Evolutionary conservation across 2,888 invertebrate genomes (phyloP).

Genomic region (Cetonia aurata): DNA sequence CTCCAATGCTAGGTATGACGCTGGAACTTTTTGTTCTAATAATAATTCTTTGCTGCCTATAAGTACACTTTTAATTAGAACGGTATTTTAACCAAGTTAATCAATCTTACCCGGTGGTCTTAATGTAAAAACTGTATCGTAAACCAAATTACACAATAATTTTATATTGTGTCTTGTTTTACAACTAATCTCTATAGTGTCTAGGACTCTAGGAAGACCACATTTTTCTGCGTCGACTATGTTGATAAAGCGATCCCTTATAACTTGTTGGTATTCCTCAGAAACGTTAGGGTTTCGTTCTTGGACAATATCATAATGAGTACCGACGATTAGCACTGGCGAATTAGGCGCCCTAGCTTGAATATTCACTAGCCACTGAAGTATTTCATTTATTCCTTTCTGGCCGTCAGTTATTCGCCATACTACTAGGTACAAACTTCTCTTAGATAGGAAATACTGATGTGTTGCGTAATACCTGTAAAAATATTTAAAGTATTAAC

Average conservation of each 20-base stretch:
- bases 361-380: constrained; percentile 97
- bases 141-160: constrained; percentile 90
- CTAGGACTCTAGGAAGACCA: constrained; percentile 92
- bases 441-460: constrained; percentile 96
- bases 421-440: constrained; percentile 94
- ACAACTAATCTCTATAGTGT: constrained; percentile 92
- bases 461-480: constrained; percentile 94
- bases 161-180: constrained; percentile 91
- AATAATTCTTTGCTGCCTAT: constrained; percentile 89
- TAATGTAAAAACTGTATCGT: constrained; percentile 93
- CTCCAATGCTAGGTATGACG: constrained; percentile 94
- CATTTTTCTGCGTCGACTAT: constrained; percentile 96
- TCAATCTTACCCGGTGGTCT: constrained; percentile 80
- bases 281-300: constrained; percentile 72
- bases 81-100: constrained; percentile 4
- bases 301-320: constrained; percentile 91
- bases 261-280: constrained; percentile 89
- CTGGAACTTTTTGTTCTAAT: constrained; percentile 94
- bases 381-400: constrained; percentile 88
- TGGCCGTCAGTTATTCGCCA: constrained; percentile 96
- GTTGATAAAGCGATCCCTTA: constrained; percentile 89
- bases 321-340: constrained; percentile 96
- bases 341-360: constrained; percentile 95
- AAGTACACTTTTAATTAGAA: constrained; percentile 39
- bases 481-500: constrained; percentile 5